Evolutionary conservation across 2,797 vertebrate genomes (phyloP).

Genomic region (Phaenicophaeus curvirostris): DNA sequence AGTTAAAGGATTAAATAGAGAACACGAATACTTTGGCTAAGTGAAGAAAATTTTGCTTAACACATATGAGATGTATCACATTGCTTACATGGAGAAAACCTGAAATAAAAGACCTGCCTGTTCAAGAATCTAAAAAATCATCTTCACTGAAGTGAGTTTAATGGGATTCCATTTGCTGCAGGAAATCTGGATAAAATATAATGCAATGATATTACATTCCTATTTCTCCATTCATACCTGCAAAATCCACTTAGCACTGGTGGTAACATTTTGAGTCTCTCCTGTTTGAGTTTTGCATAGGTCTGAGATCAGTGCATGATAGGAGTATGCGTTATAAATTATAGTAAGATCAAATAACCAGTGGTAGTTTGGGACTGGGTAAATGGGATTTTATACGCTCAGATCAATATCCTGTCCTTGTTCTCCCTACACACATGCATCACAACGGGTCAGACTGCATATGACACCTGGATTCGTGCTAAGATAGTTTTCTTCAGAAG

Average conservation of each 20-base stretch:
- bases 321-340: not conserved
- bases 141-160: not conserved
- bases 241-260: not conserved
- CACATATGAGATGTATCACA: not conserved
- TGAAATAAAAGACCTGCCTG: not conserved
- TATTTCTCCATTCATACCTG: not conserved
- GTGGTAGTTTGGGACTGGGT: not conserved
- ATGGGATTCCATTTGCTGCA: not conserved
- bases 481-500: not conserved
- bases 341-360: not conserved
- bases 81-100: not conserved
- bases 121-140: not conserved
- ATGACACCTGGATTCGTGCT: not conserved
- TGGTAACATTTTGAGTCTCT: not conserved
- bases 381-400: not conserved
- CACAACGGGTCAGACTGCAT: not conserved
- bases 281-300: not conserved
- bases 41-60: not conserved
- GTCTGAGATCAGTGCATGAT: not conserved
- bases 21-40: not conserved
- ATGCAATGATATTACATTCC: not conserved
- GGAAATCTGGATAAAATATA: conserved; percentile 2
- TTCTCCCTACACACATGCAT: not conserved
- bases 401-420: not conserved
- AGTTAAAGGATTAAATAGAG: not conserved